These are phyloP conservation scores for Odontomyia ornata DNA, from an alignment of 2,888 invertebrate genomes.

Conservation along the genomic window DNA sequence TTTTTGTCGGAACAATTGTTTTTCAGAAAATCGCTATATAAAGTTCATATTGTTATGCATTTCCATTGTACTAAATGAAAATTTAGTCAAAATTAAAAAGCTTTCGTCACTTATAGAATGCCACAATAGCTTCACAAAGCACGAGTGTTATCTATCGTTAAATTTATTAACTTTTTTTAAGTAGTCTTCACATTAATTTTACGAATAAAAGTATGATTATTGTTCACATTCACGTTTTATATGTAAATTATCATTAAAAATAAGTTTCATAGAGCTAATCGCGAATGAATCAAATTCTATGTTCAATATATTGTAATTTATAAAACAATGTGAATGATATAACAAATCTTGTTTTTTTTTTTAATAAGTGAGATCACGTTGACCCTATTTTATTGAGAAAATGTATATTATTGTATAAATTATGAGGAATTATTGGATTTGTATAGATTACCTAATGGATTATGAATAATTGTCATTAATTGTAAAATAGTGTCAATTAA, in stretches of 20 bases:
- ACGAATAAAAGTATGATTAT: constrained; percentile 4
- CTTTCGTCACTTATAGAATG: constrained; percentile 13
- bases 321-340: constrained; percentile 21
- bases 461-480: not conserved
- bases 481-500: constrained; percentile 33
- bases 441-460: not conserved
- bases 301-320: not conserved
- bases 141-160: constrained; percentile 36
- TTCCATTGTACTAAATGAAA: not conserved
- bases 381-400: constrained; percentile 29
- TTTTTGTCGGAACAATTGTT: not conserved
- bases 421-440: not conserved
- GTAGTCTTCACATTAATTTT: constrained; percentile 32
- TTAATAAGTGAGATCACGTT: not conserved
- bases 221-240: constrained; percentile 33
- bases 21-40: not conserved
- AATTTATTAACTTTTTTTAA: constrained; percentile 23
- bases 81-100: not conserved
- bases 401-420: not conserved
- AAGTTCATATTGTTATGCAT: not conserved
- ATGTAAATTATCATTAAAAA: constrained; percentile 14
- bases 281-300: not conserved
- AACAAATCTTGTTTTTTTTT: not conserved
- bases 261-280: constrained; percentile 6
- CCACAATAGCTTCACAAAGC: constrained; percentile 38